A percentile compares a stretch with the other conserved stretches of the same genome.
phyloP scores from a whole-genome alignment of 2,888 invertebrate species.

The Coelogynopora nodosa region DNA sequence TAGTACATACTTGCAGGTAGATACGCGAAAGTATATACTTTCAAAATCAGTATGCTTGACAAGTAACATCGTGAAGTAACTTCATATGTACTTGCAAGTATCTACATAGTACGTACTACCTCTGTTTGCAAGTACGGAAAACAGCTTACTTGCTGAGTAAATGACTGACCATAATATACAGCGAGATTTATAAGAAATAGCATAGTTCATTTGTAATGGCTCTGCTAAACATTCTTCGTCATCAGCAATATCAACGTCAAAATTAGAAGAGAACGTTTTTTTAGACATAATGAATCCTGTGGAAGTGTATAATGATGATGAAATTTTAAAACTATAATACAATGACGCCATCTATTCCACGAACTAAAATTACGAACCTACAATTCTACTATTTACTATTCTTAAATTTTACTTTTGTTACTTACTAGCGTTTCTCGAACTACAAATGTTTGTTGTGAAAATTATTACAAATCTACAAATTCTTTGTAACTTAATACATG shows the following conservation, averaged over 20 bases:
- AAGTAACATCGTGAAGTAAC: not conserved
- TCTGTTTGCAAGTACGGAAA: not conserved
- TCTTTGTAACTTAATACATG: too few species aligned
- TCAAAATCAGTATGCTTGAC: not conserved
- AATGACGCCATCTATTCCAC: too few species aligned
- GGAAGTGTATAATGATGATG: not conserved
- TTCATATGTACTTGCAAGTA: not conserved
- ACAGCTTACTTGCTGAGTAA: not conserved
- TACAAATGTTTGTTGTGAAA: too few species aligned
- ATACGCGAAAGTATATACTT: not conserved
- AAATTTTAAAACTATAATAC: not conserved
- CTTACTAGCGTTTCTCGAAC: too few species aligned
- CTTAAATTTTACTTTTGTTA: too few species aligned
- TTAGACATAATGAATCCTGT: not conserved
- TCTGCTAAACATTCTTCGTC: not conserved
- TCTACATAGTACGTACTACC: not conserved
- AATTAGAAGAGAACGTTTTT: slow-evolving; percentile 7
- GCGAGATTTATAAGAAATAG: not conserved
- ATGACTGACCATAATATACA: too few species aligned
- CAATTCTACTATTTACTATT: too few species aligned
- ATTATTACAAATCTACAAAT: too few species aligned
- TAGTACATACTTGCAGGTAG: too few species aligned
- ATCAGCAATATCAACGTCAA: not conserved
- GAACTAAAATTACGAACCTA: too few species aligned
- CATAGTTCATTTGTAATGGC: not conserved